These are phyloP conservation scores for Hesperia comma DNA, from an alignment of 2,888 invertebrate species.

Conservation along the genomic window DNA sequence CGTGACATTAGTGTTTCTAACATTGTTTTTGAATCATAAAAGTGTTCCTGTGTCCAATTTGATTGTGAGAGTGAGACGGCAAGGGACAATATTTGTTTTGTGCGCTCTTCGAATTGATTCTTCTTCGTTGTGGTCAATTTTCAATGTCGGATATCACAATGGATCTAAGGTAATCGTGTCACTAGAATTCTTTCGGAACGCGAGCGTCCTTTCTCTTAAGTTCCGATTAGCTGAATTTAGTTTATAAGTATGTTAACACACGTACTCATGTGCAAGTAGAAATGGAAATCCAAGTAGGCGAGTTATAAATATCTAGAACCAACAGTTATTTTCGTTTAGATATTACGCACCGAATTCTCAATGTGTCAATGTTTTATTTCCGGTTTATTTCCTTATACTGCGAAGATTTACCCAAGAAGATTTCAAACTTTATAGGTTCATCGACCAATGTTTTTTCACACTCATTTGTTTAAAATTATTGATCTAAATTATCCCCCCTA, in stretches of 20 bases:
- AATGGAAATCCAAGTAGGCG: constrained; percentile 27
- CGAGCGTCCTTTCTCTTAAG: constrained; percentile 33
- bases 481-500: too few relatives aligned
- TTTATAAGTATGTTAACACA: constrained; percentile 33
- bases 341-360: constrained; percentile 7
- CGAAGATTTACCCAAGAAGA: too few relatives aligned
- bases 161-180: constrained; percentile 64
- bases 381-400: not conserved
- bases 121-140: constrained; percentile 25
- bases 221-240: constrained; percentile 21
- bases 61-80: constrained; percentile 41
- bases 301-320: constrained; percentile 20
- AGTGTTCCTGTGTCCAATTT: constrained; percentile 34
- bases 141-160: constrained; percentile 50
- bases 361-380: not conserved
- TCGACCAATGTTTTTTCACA: too few relatives aligned
- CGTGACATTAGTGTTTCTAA: constrained; percentile 1
- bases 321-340: constrained; percentile 12
- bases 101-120: constrained; percentile 43
- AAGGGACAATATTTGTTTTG: constrained; percentile 38
- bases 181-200: constrained; percentile 4
- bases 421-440: too few relatives aligned
- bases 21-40: not conserved
- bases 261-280: constrained; percentile 25
- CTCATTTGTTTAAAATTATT: too few relatives aligned